Evolutionary conservation across 2,113 vertebrate genomes (phyloP).

Genomic region (Ifrita kowaldi): DNA sequence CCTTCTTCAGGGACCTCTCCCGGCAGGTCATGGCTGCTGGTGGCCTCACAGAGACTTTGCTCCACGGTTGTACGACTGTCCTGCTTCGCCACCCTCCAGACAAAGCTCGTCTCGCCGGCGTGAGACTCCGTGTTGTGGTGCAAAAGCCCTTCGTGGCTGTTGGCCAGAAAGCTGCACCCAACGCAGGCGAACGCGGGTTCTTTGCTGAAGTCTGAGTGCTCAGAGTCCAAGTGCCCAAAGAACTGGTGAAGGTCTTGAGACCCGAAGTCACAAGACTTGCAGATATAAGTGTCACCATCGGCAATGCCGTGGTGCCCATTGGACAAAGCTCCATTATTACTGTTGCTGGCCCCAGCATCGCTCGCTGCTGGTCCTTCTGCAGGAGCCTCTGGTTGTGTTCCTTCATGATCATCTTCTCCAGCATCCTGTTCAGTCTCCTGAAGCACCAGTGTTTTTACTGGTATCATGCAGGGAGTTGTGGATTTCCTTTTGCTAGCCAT

Average conservation of each 20-base stretch:
- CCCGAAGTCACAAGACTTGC: slow-evolving; percentile 87
- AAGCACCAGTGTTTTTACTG: slow-evolving; percentile 81
- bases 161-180: slow-evolving; percentile 82
- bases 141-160: slow-evolving; percentile 88
- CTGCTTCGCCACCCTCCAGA: slow-evolving; percentile 82
- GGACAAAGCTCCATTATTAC: slow-evolving; percentile 59
- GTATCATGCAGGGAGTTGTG: slow-evolving; percentile 96
- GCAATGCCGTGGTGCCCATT: slow-evolving; percentile 73
- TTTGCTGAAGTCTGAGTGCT: slow-evolving; percentile 87
- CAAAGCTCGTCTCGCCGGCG: slow-evolving; percentile 68
- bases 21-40: not conserved
- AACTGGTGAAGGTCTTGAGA: slow-evolving; percentile 88
- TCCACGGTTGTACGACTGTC: slow-evolving; percentile 81
- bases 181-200: slow-evolving; percentile 87
- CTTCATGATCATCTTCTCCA: slow-evolving; percentile 41
- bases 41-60: slow-evolving; percentile 74
- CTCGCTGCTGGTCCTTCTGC: slow-evolving; percentile 61
- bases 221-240: slow-evolving; percentile 88
- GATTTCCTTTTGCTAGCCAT: slow-evolving; percentile 99
- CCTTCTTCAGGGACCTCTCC: slow-evolving; percentile 62
- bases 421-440: slow-evolving; percentile 75
- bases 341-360: slow-evolving; percentile 52
- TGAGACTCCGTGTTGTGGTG: slow-evolving; percentile 89
- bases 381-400: slow-evolving; percentile 45
- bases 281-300: slow-evolving; percentile 80